Conservation (phyloP, 2,113 vertebrate genomes). For the Cinclus mexicanus region DNA sequence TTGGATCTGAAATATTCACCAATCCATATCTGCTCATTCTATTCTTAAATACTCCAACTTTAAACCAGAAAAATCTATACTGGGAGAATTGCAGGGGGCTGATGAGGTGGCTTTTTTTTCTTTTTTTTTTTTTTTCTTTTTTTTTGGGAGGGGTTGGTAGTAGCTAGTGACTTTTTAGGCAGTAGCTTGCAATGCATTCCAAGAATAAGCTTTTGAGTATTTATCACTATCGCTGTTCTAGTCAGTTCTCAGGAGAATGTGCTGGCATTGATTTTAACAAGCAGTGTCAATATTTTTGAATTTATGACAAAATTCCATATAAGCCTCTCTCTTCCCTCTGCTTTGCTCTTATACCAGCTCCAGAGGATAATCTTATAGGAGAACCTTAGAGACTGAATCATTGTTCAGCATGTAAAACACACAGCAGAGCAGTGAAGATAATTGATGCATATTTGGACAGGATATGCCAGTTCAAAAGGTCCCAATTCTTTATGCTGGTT, state of each 20-base stretch:
- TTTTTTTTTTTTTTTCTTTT: background rate
- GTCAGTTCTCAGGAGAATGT: background rate
- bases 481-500: background rate
- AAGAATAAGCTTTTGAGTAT: background rate
- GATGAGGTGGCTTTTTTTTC: too few species aligned
- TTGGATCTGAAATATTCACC: background rate
- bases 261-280: background rate
- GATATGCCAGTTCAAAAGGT: background rate
- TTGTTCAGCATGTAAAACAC: background rate
- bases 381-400: background rate
- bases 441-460: background rate
- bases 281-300: background rate
- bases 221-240: background rate
- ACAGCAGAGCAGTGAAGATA: background rate
- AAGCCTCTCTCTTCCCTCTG: background rate
- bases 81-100: background rate
- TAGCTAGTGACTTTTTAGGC: background rate
- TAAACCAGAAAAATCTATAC: background rate
- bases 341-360: background rate
- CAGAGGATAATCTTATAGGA: background rate
- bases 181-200: background rate
- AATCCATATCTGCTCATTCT: background rate
- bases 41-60: background rate
- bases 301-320: background rate
- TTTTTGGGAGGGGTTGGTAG: rapidly evolving